A percentile compares a stretch with the other conserved stretches of the same genome.
Evolutionary conservation across 2,888 invertebrate genomes (phyloP).

Genomic region (Xestia xanthographa): DNA sequence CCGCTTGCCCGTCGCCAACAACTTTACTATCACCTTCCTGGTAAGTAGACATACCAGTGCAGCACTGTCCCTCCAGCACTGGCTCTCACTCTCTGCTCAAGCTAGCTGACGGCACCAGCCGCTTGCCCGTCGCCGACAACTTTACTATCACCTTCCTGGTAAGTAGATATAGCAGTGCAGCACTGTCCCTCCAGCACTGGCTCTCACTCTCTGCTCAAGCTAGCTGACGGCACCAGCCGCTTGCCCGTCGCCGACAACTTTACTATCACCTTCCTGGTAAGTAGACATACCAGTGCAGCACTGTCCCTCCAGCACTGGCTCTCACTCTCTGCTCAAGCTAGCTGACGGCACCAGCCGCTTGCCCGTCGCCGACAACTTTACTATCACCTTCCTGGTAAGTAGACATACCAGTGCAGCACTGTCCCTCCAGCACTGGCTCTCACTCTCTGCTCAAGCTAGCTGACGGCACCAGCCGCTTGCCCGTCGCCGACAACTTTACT

Average conservation of each 20-base stretch:
- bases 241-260: slow-evolving; percentile 96
- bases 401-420: slow-evolving; percentile 93
- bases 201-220: slow-evolving; percentile 95
- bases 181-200: slow-evolving; percentile 98
- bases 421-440: slow-evolving; percentile 98
- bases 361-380: slow-evolving; percentile 94
- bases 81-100: slow-evolving; percentile 96
- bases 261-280: slow-evolving; percentile 94
- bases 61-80: slow-evolving; percentile 96
- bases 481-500: slow-evolving; percentile 95
- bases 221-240: slow-evolving; percentile 92
- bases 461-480: slow-evolving; percentile 93
- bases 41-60: slow-evolving; percentile 91
- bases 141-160: slow-evolving; percentile 95
- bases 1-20: slow-evolving; percentile 94
- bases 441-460: slow-evolving; percentile 93
- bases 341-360: slow-evolving; percentile 93
- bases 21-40: slow-evolving; percentile 95
- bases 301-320: slow-evolving; percentile 98
- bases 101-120: slow-evolving; percentile 92
- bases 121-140: slow-evolving; percentile 94
- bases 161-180: slow-evolving; percentile 82
- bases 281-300: slow-evolving; percentile 92
- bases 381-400: slow-evolving; percentile 93
- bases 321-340: slow-evolving; percentile 94